phyloP scores from a whole-genome alignment of 1,140 invertebrate species.

The Meteorus sp. region DNA sequence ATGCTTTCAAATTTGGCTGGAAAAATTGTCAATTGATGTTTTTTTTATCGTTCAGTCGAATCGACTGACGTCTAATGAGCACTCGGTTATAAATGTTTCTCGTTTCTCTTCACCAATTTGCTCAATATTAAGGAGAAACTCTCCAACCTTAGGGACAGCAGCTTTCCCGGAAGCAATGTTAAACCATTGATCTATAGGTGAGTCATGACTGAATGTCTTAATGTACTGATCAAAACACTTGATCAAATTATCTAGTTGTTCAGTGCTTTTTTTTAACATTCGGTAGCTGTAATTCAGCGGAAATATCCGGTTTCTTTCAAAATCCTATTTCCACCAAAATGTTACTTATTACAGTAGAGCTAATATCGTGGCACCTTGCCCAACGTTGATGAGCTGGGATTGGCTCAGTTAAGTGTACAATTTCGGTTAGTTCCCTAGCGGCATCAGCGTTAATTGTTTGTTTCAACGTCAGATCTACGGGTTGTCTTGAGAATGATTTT shows the following conservation, averaged over 20 bases:
- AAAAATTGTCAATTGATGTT: slow-evolving; percentile 25
- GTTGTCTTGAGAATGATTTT: not conserved
- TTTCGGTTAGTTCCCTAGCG: not conserved
- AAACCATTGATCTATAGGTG: slow-evolving; percentile 22
- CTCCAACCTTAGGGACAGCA: not conserved
- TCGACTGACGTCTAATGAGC: slow-evolving; percentile 5
- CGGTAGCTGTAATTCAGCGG: no score
- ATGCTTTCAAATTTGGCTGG: slow-evolving; percentile 12
- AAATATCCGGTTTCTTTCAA: no score
- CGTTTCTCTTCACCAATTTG: slow-evolving; percentile 16
- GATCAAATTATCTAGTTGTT: no score
- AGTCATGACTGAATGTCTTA: not conserved
- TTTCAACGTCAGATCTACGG: not conserved
- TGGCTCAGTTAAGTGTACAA: no score
- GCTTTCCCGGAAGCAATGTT: slow-evolving; percentile 33
- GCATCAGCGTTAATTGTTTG: not conserved
- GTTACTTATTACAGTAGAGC: not conserved
- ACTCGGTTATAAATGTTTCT: slow-evolving; percentile 29
- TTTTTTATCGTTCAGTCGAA: slow-evolving; percentile 29
- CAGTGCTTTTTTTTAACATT: no score
- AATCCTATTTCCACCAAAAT: no score
- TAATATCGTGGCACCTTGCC: no score
- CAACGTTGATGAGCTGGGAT: no score
- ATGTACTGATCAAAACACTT: no score
- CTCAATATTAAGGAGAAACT: slow-evolving; percentile 29